Evolutionary conservation across 2,797 vertebrate species (phyloP), one percentile per base, ranked within the genome.

Genomic region (Oryzias dopingdopingensis): DNA sequence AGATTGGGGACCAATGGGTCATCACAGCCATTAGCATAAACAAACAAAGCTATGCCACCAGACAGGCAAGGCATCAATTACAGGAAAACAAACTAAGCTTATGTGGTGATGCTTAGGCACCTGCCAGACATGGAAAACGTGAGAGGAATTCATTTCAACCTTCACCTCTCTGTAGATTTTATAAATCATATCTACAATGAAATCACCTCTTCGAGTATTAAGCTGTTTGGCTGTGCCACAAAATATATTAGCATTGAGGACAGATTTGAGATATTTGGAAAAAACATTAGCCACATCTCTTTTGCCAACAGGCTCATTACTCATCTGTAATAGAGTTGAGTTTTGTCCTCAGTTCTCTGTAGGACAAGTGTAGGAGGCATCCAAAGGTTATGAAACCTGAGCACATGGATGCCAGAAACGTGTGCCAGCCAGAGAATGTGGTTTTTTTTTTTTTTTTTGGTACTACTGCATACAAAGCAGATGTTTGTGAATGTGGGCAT

Each of bases 1-100:
- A 90, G 90, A 91, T 79, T 87, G 81, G 81, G 79, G 86, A 86
- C 86, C 89, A 88, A 84, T 86, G 86, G 90, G 91, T 91, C 89
- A 90, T 86, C 77, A 58, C 62, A 74, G 4, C 56, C 77, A 91
- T 91, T 92, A 90, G 82, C 85, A 91, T 91, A 90, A 90, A 87
- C 86, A 92, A 92, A 91, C 86, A 91, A 86, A 86, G 81, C 75
- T 65, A 78, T 67, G 67, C 73, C 16, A 49, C 64, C 56, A 69
- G 57, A 70, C 70, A 76, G 79, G 63, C 77, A 71, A 82, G 45
- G 50, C 84, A 88, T 90, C 82, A 83, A 85, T 87, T 84, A 88
- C 76, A 74, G 65, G 42, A 78, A 87, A 89, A 87, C 85, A 85
- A 88, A 82, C 84, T 72, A 73, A 79, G 76, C 79, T 70, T 66